Evolutionary conservation across 2,797 vertebrate genomes (phyloP), one percentile per base, ranked within the genome.

Genomic region (Crypturellus tataupa): DNA sequence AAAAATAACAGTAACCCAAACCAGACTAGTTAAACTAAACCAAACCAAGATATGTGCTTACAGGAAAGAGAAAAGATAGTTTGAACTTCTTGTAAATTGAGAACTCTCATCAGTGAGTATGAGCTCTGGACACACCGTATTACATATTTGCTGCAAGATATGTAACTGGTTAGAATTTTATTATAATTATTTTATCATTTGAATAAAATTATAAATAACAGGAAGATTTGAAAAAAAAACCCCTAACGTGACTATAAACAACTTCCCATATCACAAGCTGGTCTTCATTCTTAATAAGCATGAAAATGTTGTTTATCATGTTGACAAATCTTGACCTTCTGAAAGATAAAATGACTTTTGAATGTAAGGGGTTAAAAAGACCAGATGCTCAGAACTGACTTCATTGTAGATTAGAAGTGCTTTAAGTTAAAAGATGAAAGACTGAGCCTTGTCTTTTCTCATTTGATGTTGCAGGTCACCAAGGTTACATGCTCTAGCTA

Each of bases 331-430:
- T 95, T 86, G 42, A 79, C 55, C 69, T 84, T 67, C 39, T 92
- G 71, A 85, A 90, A 93, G 84, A 90, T 49, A 71, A 76, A 89
- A 80, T 76, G 62, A 87, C 63, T 39, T 85, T 47, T 96, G 85
- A 51, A 42, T 51, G 16, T 80, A 81, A 68, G 58, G 65, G 65
- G 68, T 97, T 97, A 94, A 96, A 94, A 89, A 91, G 93, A 96
- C 39, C 90, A 96, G 87, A 91, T 96, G 93, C 55, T 89, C 40
- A 80, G 91, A 83, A 94, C 2, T 81, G 78, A 96, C 81, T 91
- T 95, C 78, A 87, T 90, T 93, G 76, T 93, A 37, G 58, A 94
- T 96, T 95, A 44, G 80, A 79, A 96, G 47, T 83, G 31, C 77
- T 79, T 59, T 40, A 89, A 85, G 33, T n/a, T 65, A 81, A 80